These are phyloP conservation scores for Choristoneura rosaceana DNA, from an alignment of 2,888 invertebrate genomes.

Conservation along the genomic window DNA sequence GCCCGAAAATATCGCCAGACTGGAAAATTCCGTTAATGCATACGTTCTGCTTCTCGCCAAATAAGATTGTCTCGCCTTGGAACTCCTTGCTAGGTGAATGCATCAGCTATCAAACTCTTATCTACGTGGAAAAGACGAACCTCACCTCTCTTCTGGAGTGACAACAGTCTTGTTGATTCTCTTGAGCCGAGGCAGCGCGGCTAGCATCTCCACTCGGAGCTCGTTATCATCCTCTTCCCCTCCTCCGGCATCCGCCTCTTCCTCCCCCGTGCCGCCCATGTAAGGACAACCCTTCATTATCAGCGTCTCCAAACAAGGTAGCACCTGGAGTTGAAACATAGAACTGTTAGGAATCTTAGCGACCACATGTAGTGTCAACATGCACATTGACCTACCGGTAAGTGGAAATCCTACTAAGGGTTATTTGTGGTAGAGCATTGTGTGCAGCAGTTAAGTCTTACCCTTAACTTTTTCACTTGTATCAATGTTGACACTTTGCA, in stretches of 20 bases:
- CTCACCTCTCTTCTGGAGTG: slow-evolving; percentile 78
- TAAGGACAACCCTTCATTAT: slow-evolving; percentile 84
- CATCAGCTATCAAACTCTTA: background rate
- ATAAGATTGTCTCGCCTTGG: no score
- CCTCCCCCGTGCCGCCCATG: slow-evolving; percentile 77
- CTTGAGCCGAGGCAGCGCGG: slow-evolving; percentile 81
- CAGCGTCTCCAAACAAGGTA: slow-evolving; percentile 79
- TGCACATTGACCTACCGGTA: no score
- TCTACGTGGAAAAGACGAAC: background rate
- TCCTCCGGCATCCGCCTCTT: slow-evolving; percentile 60
- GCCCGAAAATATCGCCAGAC: background rate
- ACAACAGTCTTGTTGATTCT: slow-evolving; percentile 83
- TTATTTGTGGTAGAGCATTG: background rate
- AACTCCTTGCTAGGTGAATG: no score
- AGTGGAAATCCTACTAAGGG: no score
- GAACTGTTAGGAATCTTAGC: background rate
- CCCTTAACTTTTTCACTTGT: slow-evolving; percentile 83
- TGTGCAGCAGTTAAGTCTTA: slow-evolving; percentile 44
- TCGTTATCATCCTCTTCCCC: slow-evolving; percentile 70
- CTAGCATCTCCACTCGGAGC: slow-evolving; percentile 77
- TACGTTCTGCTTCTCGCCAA: background rate
- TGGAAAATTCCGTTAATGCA: no score
- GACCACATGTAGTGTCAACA: background rate
- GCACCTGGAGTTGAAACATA: slow-evolving; percentile 54
- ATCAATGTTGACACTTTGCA: slow-evolving; percentile 81